phyloP scores from a whole-genome alignment of 2,797 vertebrate genomes.

The Gastrophryne carolinensis region DNA sequence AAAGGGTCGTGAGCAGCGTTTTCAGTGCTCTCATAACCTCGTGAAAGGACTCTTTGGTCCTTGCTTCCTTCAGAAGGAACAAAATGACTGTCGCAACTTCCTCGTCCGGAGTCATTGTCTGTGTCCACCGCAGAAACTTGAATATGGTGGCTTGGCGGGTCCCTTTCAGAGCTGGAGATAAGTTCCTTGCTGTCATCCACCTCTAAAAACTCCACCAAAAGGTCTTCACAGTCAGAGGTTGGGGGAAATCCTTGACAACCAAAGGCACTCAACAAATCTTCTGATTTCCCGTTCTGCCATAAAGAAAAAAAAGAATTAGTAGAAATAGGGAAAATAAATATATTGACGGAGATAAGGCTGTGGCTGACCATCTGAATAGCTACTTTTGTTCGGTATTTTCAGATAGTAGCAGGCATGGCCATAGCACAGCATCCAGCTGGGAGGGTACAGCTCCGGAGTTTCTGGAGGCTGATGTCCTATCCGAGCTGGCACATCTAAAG shows the following conservation, averaged over 20 bases:
- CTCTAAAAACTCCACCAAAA: slow-evolving; percentile 87
- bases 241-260: slow-evolving; percentile 83
- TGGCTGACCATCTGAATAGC: no score
- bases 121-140: slow-evolving; percentile 68
- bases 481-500: no score
- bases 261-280: slow-evolving; percentile 80
- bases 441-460: no score
- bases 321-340: no score
- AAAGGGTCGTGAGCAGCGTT: slow-evolving; percentile 53
- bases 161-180: slow-evolving; percentile 66
- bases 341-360: no score
- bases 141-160: slow-evolving; percentile 56
- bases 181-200: slow-evolving; percentile 79
- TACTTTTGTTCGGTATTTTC: no score
- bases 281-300: slow-evolving; percentile 80
- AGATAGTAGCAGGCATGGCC: no score
- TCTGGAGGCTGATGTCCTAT: no score
- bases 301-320: slow-evolving; percentile 48
- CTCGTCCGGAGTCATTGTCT: slow-evolving; percentile 85
- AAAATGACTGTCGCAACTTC: slow-evolving; percentile 88
- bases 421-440: no score
- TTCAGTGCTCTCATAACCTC: slow-evolving; percentile 43
- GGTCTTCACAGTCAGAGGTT: slow-evolving; percentile 76
- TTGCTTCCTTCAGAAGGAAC: slow-evolving; percentile 78
- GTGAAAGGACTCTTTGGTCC: slow-evolving; percentile 52